Evolutionary conservation across 35 echinoderm and acorn worm genomes (phyloP).

Genomic region (Apostichopus japonicus): DNA sequence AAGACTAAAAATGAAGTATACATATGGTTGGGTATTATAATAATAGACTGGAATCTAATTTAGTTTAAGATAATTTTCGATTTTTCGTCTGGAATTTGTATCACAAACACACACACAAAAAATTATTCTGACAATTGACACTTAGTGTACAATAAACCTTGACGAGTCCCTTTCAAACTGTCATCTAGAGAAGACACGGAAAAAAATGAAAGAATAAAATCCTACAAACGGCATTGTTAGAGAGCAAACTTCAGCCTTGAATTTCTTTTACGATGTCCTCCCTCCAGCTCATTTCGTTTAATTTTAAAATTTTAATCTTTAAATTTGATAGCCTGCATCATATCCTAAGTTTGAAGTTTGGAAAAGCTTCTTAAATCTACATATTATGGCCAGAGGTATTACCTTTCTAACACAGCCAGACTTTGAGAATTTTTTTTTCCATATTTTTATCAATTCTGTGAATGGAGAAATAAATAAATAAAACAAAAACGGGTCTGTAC

Average conservation of each 20-base stretch:
- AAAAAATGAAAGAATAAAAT: background rate
- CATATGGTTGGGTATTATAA: no score
- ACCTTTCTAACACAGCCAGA: background rate
- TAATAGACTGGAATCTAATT: no score
- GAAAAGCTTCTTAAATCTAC: background rate
- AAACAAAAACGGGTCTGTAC: no score
- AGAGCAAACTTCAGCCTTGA: background rate
- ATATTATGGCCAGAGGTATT: background rate
- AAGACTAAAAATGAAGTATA: no score
- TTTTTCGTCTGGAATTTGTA: no score
- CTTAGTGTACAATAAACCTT: no score
- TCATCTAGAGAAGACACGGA: background rate
- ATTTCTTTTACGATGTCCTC: background rate
- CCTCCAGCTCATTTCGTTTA: background rate
- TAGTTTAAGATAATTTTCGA: no score
- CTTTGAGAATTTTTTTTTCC: no score
- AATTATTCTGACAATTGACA: no score
- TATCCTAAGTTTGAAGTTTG: background rate
- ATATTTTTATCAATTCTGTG: background rate
- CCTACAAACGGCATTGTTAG: background rate
- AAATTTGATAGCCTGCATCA: slow-evolving; percentile 4
- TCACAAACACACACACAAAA: no score
- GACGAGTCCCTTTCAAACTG: no score
- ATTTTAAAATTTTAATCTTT: background rate
- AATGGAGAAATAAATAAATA: background rate